Percentiles rank a stretch among this genome's conserved stretches.
Conservation (phyloP, 1,140 invertebrate species). For the Philopotamus ludificatus region DNA sequence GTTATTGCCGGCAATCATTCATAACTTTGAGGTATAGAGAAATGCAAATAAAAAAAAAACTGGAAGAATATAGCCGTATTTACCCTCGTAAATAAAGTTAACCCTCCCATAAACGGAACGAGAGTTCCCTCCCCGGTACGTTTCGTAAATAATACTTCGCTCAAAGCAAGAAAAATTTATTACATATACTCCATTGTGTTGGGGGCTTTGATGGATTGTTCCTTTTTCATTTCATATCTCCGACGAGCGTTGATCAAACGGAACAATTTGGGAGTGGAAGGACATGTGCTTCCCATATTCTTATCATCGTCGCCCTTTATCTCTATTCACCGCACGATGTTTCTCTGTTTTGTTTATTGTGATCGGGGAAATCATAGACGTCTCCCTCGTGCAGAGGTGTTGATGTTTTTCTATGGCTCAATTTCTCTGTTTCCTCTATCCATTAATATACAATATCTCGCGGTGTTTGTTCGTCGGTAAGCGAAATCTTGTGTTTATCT, state of each 20-base stretch:
- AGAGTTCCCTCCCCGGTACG: slow-evolving; percentile 1
- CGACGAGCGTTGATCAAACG: background rate
- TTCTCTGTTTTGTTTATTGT: no score
- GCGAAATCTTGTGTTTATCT: no score
- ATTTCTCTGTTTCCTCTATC: no score
- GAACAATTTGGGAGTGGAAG: no score
- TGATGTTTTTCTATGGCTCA: no score
- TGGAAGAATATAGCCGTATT: slow-evolving; percentile 11
- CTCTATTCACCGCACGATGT: no score
- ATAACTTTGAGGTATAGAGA: slow-evolving; percentile 13
- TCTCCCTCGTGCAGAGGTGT: no score
- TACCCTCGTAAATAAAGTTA: slow-evolving; percentile 24
- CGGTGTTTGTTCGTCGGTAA: no score
- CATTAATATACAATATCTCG: no score
- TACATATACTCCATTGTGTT: background rate
- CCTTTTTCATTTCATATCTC: background rate
- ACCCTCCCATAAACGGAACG: slow-evolving; percentile 17
- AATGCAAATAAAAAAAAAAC: slow-evolving; percentile 25
- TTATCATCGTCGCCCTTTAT: no score
- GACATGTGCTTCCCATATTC: no score
- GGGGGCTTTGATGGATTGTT: background rate
- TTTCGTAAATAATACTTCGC: background rate
- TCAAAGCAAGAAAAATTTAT: background rate
- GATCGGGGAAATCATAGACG: no score
- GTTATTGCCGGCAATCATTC: slow-evolving; percentile 21